phyloP scores from a whole-genome alignment of 35 echinoderm and acorn worm genomes.

The Lytechinus pictus region DNA sequence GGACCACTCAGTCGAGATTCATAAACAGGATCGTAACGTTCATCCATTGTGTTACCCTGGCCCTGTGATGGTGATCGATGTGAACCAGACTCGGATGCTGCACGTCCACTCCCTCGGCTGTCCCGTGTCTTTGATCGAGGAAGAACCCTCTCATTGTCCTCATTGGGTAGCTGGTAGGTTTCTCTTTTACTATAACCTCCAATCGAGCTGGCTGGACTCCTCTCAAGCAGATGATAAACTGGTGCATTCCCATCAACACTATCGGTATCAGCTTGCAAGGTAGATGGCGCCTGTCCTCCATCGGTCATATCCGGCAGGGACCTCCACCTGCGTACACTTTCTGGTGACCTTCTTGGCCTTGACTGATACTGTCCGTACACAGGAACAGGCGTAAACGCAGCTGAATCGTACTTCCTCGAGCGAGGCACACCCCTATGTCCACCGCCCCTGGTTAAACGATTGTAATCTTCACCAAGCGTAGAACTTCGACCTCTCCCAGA shows the following conservation, averaged over 20 bases:
- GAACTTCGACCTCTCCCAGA: neutral
- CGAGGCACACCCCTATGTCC: slow-evolving; percentile 23
- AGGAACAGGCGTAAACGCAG: slow-evolving; percentile 36
- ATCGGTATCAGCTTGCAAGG: neutral
- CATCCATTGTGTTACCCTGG: neutral
- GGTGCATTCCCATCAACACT: neutral
- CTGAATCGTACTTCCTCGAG: neutral
- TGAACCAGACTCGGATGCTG: neutral
- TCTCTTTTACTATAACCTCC: neutral
- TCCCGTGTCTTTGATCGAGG: neutral
- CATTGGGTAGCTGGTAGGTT: neutral
- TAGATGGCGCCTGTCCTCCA: neutral
- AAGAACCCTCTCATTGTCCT: neutral
- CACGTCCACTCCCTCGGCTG: neutral
- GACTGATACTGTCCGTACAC: slow-evolving; percentile 17
- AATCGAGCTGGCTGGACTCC: slow-evolving; percentile 17
- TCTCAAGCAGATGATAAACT: slow-evolving; percentile 19
- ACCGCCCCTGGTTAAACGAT: neutral
- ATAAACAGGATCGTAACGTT: slow-evolving; percentile 1
- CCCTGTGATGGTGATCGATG: neutral
- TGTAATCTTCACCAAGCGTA: neutral
- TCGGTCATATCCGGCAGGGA: slow-evolving; percentile 43
- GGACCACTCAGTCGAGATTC: neutral
- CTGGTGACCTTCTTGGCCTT: neutral
- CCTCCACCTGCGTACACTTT: slow-evolving; percentile 32